A percentile compares a stretch with the other conserved stretches of the same genome.
Conservation (phyloP, 2,888 invertebrate species). For the Ischnura elegans region DNA sequence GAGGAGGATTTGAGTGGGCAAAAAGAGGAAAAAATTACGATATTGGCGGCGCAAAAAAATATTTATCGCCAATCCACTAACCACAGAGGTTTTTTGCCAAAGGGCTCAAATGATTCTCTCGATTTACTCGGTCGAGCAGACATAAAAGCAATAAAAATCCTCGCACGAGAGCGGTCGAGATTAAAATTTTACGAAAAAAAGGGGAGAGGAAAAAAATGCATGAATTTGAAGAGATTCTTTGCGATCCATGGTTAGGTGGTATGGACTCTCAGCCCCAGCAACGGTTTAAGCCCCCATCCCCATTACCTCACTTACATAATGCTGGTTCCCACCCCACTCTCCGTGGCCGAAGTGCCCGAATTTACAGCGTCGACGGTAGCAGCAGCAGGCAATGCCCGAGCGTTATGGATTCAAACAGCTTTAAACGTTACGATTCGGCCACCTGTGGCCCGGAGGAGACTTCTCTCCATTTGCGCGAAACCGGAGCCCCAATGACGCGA, state of each 20-base stretch:
- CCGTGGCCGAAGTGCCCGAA: neutral
- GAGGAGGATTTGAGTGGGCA: neutral
- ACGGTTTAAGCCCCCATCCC: neutral
- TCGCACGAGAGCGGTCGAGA: neutral
- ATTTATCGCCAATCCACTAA: neutral
- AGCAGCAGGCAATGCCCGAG: neutral
- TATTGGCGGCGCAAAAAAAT: neutral
- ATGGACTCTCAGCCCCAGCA: neutral
- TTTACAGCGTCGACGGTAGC: neutral
- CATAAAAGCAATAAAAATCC: neutral
- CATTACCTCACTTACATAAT: neutral
- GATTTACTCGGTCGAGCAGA: neutral
- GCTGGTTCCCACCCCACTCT: neutral
- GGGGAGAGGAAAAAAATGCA: neutral
- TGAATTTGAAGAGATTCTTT: neutral
- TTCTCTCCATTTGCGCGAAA: neutral
- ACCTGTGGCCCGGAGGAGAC: constrained; percentile 27
- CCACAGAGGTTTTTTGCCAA: neutral
- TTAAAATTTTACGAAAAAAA: constrained; percentile 22
- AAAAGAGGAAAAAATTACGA: neutral
- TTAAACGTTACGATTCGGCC: constrained; percentile 43
- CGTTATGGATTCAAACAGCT: constrained; percentile 29
- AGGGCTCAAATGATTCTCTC: neutral
- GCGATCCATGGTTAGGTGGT: neutral
- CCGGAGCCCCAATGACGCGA: neutral